Conservation (phyloP, 2,797 vertebrate genomes). For the Steatocranus sp. region DNA sequence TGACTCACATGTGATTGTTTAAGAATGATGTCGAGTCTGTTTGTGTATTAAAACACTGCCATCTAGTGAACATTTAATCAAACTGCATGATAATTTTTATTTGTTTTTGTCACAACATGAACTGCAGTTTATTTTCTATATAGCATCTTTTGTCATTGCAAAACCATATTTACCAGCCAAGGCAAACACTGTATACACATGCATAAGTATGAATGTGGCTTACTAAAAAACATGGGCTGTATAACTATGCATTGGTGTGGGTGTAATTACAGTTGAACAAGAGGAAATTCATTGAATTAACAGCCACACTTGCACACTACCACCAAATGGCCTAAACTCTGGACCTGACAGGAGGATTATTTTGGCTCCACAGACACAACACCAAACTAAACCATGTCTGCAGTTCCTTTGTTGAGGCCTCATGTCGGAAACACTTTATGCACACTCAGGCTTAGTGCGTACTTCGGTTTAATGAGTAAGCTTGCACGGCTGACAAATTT, state of each 20-base stretch:
- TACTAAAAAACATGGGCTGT: not conserved
- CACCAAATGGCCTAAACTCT: not conserved
- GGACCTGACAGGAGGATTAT: conserved; percentile 47
- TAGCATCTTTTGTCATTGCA: not conserved
- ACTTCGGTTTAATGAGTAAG: conserved; percentile 11
- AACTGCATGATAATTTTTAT: conserved; percentile 3
- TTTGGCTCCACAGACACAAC: conserved; percentile 35
- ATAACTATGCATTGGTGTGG: not conserved
- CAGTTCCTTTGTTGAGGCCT: conserved; percentile 54
- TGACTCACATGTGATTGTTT: not conserved
- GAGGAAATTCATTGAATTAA: not conserved
- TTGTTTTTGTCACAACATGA: not conserved
- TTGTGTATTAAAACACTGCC: conserved; percentile 20
- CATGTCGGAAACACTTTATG: conserved; percentile 19
- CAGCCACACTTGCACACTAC: not conserved
- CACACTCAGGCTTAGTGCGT: conserved; percentile 24
- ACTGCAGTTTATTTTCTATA: not conserved
- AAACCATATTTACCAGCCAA: not conserved
- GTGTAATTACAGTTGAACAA: not conserved
- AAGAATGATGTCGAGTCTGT: not conserved
- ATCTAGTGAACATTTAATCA: conserved; percentile 34
- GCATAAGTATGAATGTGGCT: not conserved
- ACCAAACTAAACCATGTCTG: conserved; percentile 38
- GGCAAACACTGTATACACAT: not conserved
- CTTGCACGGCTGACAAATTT: not conserved